phyloP scores from a whole-genome alignment of 2,797 vertebrate species.

The Pagetopsis macropterus region DNA sequence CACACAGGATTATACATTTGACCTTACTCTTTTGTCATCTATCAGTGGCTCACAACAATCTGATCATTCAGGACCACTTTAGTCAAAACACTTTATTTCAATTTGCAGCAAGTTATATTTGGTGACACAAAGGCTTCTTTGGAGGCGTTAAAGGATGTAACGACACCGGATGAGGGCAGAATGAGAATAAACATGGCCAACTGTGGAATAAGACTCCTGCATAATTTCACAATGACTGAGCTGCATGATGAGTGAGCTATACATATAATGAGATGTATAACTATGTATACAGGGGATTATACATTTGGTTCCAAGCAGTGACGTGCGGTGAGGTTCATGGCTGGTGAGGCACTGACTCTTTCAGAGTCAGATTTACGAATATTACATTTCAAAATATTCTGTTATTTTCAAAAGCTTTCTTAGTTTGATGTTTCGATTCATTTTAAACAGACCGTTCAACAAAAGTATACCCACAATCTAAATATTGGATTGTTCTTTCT shows the following conservation, averaged over 20 bases:
- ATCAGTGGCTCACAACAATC: slow-evolving; percentile 11
- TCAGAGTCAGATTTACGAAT: too few species aligned
- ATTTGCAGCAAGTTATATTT: background rate
- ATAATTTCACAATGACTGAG: slow-evolving; percentile 33
- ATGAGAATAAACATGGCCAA: slow-evolving; percentile 25
- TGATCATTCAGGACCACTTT: background rate
- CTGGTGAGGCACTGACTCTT: too few species aligned
- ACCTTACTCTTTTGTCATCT: slow-evolving; percentile 8
- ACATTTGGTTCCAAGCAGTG: slow-evolving; percentile 9
- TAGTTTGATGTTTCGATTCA: too few species aligned
- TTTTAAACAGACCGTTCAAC: too few species aligned
- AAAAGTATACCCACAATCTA: too few species aligned
- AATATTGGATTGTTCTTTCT: too few species aligned
- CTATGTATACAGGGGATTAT: slow-evolving; percentile 36
- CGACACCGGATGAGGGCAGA: slow-evolving; percentile 29
- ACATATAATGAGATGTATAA: slow-evolving; percentile 45
- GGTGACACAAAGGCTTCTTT: slow-evolving; percentile 1
- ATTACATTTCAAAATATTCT: too few species aligned
- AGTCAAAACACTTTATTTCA: too few species aligned
- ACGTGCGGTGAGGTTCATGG: too few species aligned
- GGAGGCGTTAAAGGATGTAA: background rate
- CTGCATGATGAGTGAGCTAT: slow-evolving; percentile 30
- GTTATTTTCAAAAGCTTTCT: too few species aligned
- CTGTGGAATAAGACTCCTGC: slow-evolving; percentile 3
- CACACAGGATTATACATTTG: background rate